Conservation (phyloP, 2,113 vertebrate species). For the Muntiacus reevesi region DNA sequence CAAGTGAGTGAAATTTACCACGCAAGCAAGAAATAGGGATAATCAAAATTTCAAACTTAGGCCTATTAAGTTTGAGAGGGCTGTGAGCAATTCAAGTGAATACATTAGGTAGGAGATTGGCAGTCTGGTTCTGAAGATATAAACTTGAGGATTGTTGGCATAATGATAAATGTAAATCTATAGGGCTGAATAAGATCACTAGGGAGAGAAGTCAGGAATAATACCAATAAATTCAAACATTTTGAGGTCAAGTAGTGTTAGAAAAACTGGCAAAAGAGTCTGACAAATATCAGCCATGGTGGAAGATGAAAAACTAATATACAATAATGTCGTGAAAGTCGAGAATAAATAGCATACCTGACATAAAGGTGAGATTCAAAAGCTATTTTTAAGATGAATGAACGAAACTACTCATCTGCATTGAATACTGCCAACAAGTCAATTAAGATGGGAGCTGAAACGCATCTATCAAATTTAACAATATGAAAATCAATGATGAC, state of each 20-base stretch:
- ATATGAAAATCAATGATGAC: conserved; percentile 27
- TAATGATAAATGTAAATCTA: background rate
- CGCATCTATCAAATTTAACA: conserved; percentile 6
- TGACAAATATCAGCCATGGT: background rate
- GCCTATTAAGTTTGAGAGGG: background rate
- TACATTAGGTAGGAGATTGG: background rate
- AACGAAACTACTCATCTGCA: background rate
- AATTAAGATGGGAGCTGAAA: background rate
- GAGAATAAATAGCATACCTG: background rate
- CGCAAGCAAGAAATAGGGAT: background rate
- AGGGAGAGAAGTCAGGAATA: background rate
- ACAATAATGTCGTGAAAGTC: background rate
- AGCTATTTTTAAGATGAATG: conserved; percentile 38
- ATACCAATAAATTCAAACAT: background rate
- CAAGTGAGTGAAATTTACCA: background rate
- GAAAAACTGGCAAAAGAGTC: background rate
- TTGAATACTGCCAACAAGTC: conserved; percentile 8
- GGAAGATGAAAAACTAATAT: background rate
- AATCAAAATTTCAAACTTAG: background rate
- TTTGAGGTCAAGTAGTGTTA: background rate
- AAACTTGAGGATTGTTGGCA: background rate
- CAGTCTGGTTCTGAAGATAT: background rate
- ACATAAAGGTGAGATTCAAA: background rate
- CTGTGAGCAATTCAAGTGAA: background rate
- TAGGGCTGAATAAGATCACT: background rate